A percentile compares a stretch with the other conserved stretches of the same genome.
These are phyloP conservation scores for Chrosomus eos DNA, from an alignment of 2,797 vertebrate genomes.

Conservation along the genomic window DNA sequence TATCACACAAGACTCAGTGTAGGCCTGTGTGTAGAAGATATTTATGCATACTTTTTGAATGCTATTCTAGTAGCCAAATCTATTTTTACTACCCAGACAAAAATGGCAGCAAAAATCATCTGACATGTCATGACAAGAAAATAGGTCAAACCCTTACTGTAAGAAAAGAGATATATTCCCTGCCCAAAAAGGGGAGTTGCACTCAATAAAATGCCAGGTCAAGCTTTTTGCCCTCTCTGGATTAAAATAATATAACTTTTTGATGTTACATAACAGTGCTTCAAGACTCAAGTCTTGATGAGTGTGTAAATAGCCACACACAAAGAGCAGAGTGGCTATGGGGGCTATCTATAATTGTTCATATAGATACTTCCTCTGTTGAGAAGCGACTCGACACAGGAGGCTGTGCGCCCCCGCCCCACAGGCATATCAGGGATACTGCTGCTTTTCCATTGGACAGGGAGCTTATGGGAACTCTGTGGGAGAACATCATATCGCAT, in stretches of 20 bases:
- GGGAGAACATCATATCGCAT: conserved; percentile 7
- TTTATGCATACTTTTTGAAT: neutral
- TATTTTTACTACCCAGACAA: neutral
- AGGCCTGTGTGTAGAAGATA: neutral
- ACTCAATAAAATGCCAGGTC: neutral
- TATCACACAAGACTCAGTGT: neutral
- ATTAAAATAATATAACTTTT: neutral
- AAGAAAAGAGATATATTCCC: neutral
- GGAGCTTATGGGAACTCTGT: conserved; percentile 27
- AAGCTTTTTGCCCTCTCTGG: neutral
- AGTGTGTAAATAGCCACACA: neutral
- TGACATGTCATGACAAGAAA: conserved; percentile 4
- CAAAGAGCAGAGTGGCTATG: neutral
- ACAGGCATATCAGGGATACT: neutral
- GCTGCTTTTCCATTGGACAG: neutral
- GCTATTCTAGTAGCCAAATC: neutral
- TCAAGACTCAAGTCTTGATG: neutral
- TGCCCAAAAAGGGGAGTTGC: neutral
- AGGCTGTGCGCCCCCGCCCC: neutral
- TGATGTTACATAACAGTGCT: neutral
- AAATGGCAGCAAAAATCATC: neutral
- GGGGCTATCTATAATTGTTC: no score
- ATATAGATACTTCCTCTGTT: neutral
- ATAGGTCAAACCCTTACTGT: neutral
- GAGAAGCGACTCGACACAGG: neutral